Conservation (phyloP, 2,888 invertebrate species). For the Rhagium mordax region DNA sequence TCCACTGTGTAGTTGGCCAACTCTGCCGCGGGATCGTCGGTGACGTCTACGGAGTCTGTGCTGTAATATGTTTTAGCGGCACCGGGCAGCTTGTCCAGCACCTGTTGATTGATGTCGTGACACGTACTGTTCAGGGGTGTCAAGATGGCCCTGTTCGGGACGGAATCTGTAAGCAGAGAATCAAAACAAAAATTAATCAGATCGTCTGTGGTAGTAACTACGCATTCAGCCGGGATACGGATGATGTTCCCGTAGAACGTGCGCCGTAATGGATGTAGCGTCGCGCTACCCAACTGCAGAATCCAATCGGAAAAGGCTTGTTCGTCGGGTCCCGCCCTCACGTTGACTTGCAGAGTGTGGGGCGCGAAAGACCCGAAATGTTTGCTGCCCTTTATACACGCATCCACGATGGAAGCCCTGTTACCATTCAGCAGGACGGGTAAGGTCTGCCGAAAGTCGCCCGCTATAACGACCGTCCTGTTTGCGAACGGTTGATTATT, state of each 20-base stretch:
- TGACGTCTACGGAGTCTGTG: background rate
- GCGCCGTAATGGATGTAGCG: too few species aligned
- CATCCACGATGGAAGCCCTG: conserved; percentile 34
- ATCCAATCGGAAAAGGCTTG: background rate
- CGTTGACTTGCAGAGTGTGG: background rate
- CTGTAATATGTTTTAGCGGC: background rate
- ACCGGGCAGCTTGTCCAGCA: background rate
- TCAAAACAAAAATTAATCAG: background rate
- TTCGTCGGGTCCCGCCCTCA: background rate
- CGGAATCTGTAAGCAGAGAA: background rate
- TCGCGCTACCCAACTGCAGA: too few species aligned
- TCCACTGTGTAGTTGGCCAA: background rate
- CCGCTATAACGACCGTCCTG: conserved; percentile 25
- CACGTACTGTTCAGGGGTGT: background rate
- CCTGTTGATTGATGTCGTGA: background rate
- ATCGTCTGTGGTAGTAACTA: background rate
- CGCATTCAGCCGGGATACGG: background rate
- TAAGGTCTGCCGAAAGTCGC: conserved; percentile 41
- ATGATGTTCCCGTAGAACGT: conserved; percentile 14
- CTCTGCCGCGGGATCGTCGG: background rate
- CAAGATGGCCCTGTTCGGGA: background rate
- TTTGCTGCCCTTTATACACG: conserved; percentile 10
- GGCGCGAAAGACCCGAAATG: background rate
- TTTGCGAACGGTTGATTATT: conserved; percentile 30
- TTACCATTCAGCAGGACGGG: conserved; percentile 36